A percentile compares a stretch with the other conserved stretches of the same genome.
Evolutionary conservation across 2,113 vertebrate species (phyloP).

Genomic region (Pelvicachromis taeniatus): DNA sequence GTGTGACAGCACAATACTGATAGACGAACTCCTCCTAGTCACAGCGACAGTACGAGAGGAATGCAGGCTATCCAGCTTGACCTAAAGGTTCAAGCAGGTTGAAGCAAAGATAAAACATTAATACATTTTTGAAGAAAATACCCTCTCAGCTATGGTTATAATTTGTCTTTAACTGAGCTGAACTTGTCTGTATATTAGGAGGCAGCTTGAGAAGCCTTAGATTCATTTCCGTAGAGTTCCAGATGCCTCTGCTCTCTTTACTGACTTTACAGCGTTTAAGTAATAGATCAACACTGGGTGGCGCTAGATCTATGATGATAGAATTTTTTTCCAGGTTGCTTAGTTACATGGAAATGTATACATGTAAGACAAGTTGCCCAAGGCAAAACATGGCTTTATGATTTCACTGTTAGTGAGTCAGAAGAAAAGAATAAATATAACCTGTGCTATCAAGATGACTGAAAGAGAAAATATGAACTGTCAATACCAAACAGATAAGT

Average conservation of each 20-base stretch:
- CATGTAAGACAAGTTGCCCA: neutral
- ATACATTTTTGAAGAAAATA: neutral
- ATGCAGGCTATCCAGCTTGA: conserved; percentile 16
- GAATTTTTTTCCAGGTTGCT: neutral
- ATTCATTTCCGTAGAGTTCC: neutral
- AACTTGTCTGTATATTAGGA: neutral
- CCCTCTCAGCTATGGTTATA: neutral
- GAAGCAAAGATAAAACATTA: neutral
- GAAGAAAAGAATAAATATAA: neutral
- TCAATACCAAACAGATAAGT: neutral
- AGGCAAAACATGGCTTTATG: neutral
- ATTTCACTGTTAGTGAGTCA: neutral
- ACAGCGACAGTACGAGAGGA: neutral
- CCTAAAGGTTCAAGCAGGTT: neutral
- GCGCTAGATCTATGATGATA: neutral
- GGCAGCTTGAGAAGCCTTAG: neutral
- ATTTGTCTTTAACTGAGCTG: neutral
- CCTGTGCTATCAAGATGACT: neutral
- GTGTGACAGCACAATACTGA: conserved; percentile 44
- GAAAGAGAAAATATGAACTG: neutral
- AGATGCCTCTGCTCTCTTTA: neutral
- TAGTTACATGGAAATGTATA: neutral
- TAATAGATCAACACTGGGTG: neutral
- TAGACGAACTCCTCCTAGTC: conserved; percentile 1
- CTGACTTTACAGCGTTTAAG: neutral